These are phyloP conservation scores for Limnephilus auricula DNA, from an alignment of 2,888 invertebrate genomes.

Conservation along the genomic window DNA sequence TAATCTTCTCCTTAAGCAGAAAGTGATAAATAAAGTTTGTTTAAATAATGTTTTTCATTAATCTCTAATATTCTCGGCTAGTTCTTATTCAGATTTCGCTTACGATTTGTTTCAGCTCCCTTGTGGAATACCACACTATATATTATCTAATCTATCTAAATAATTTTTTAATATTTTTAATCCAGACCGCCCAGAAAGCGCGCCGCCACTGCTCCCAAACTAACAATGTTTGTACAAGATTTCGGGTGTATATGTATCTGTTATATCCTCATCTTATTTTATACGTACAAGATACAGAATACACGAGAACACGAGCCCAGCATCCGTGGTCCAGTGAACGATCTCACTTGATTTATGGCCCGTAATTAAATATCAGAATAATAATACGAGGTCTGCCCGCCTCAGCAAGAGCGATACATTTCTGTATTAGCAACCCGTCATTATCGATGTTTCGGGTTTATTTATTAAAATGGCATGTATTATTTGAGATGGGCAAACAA, in stretches of 20 bases:
- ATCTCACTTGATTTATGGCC: constrained; percentile 53
- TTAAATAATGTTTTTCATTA: no score
- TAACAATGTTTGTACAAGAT: neutral
- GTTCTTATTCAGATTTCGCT: no score
- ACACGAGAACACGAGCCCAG: neutral
- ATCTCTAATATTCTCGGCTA: no score
- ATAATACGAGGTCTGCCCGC: constrained; percentile 44
- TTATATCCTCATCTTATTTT: neutral
- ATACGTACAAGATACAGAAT: neutral
- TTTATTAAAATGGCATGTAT: neutral
- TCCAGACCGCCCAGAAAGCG: neutral
- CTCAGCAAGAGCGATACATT: constrained; percentile 31
- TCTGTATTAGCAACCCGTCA: constrained; percentile 38
- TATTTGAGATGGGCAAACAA: neutral
- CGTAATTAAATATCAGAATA: constrained; percentile 55
- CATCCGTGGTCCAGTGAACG: constrained; percentile 35
- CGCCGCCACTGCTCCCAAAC: neutral
- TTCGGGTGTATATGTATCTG: neutral
- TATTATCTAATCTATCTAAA: neutral
- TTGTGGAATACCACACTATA: neutral
- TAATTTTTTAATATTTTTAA: neutral
- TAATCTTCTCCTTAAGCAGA: no score
- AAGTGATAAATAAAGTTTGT: no score
- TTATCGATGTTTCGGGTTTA: constrained; percentile 29
- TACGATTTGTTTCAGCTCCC: no score